Evolutionary conservation across 2,888 invertebrate species (phyloP), one percentile per base, ranked within the genome.

Genomic region (Acrobasis suavella): DNA sequence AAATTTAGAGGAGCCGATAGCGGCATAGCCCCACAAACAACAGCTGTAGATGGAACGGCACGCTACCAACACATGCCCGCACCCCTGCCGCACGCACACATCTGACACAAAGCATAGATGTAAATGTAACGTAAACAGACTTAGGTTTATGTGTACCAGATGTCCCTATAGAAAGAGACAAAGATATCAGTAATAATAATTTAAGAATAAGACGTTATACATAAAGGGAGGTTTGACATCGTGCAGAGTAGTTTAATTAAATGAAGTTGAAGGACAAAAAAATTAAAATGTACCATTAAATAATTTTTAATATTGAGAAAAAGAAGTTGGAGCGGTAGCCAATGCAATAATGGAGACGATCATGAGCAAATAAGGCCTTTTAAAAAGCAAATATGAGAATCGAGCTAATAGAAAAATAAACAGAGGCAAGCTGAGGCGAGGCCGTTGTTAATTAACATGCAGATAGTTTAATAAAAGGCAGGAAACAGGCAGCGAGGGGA

Each of bases 381-480:
- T 82, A 83, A 81, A 83, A 74, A 77, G 81, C 77, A 67, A 81
- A 81, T 79, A 82, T 82, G 86, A 80, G 80, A 80, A 81, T 76
- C 77, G 65, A 74, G 82, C 84, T 87, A 86, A 87, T 85, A 87
- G 86, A 85, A 86, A 89, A 85, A 85, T 86, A 89, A 89, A 89
- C 86, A 90, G 76, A 80, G 75, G 71, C 79, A 77, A 79, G 79
- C 77, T 70, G 74, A 79, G 74, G 69, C 85, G 88, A 87, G 87
- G 90, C 85, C 88, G 86, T 83, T 90, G 86, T 89, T 91, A 92
- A 92, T 92, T 91, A 91, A 90, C 91, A 91, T 91, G 90, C 86
- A 89, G 87, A 91, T 91, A 91, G 89, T 91, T 91, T 91, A 90
- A 91, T 92, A 91, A 88, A 90, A 89, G 89, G 89, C 92, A 91